Evolutionary conservation across 1,140 invertebrate species (phyloP), one percentile per base, ranked within the genome.

Genomic region (Euura saliciscinereae): DNA sequence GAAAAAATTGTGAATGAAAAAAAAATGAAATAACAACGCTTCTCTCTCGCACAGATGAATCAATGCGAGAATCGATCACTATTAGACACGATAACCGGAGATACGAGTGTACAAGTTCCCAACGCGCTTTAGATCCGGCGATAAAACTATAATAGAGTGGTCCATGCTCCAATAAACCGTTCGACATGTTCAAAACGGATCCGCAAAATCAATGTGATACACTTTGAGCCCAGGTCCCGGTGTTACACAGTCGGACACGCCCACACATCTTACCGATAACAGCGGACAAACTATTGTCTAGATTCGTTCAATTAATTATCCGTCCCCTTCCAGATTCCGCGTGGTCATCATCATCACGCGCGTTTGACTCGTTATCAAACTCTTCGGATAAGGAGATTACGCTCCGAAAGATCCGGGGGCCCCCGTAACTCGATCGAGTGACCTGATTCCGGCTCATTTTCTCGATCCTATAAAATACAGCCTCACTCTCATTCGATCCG

Each of bases 221-320:
- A 59, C 3, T 59, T 59, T 11, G 1, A 59, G 5, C 13, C 51
- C 28, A 28, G 28, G 51, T 8, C 13, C 51, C 51, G 8, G 51
- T 59, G 51, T 59, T 59, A 59, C 51, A 59, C 51, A 59, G 51
- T 59, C 51, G 13, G 51, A 59, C 51, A 59, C 51, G 51, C 51
- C 51, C 51, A 59, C 51, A n/a, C 51, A n/a, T n/a, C 13, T 59
- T 4, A n/a, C 10, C 13, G 51, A 28, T 28, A 28, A 28, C 28
- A 28, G 28, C 28, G 28, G 28, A 1, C 28, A 28, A 59, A 59
- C 13, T 59, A 59, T 59, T 59, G 51, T 59, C 51, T n/a, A 28
- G 28, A 28, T 28, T 28, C 28, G 28, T 28, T 28, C 28, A 28
- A 28, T n/a, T n/a, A n/a, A n/a, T 1, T 28, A 28, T 28, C 28